These are phyloP conservation scores for Argyrosomus regius DNA, from an alignment of 2,797 vertebrate genomes.

Conservation along the genomic window DNA sequence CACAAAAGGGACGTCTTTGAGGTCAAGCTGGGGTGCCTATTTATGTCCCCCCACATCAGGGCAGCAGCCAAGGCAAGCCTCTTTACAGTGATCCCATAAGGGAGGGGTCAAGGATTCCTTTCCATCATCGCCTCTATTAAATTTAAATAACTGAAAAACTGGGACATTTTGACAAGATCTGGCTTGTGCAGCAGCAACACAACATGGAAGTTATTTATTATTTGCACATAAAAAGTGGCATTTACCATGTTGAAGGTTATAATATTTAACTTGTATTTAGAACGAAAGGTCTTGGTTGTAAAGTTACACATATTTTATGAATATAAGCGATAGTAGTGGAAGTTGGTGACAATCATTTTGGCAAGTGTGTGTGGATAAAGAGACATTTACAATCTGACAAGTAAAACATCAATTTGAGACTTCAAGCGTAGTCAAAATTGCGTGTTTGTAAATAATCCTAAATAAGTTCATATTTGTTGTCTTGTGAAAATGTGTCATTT, in stretches of 20 bases:
- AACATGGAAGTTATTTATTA: background rate
- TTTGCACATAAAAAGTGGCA: background rate
- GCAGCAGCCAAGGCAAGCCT: slow-evolving; percentile 5
- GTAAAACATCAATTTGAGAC: background rate
- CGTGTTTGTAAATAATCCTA: background rate
- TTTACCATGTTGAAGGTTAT: background rate
- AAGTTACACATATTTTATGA: background rate
- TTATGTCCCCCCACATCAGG: slow-evolving; percentile 31
- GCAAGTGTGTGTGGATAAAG: background rate
- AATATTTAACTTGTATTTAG: background rate
- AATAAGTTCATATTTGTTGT: background rate
- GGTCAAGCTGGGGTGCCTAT: slow-evolving; percentile 63
- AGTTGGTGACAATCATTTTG: background rate
- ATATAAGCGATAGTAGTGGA: background rate
- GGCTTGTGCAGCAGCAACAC: slow-evolving; percentile 1
- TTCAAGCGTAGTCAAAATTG: background rate
- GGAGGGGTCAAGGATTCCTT: slow-evolving; percentile 9
- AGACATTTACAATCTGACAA: background rate
- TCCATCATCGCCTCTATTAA: slow-evolving; percentile 31
- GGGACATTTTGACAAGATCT: slow-evolving; percentile 15
- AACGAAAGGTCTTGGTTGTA: background rate
- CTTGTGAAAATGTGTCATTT: background rate
- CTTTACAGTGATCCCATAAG: slow-evolving; percentile 25
- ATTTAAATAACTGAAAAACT: slow-evolving; percentile 17
- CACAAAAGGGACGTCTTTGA: slow-evolving; percentile 71